A percentile compares a stretch with the other conserved stretches of the same genome.
These are phyloP conservation scores for Engraulis encrasicolus DNA, from an alignment of 2,113 vertebrate genomes.

Conservation along the genomic window DNA sequence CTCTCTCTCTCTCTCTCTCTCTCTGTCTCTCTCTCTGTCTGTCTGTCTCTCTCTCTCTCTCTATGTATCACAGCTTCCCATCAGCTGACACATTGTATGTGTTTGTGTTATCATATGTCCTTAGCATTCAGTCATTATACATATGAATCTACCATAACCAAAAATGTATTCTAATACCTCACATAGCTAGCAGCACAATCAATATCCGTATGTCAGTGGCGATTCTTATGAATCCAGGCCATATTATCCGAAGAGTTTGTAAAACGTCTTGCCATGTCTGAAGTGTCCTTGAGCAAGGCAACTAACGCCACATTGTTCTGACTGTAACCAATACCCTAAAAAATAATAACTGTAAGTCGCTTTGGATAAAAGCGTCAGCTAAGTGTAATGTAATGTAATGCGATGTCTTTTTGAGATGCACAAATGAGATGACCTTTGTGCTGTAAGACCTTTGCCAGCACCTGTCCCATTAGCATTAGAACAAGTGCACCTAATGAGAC, in stretches of 20 bases:
- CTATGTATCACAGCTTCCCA: neutral
- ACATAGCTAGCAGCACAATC: neutral
- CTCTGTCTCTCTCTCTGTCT: neutral
- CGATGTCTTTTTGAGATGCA: neutral
- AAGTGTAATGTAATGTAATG: too few relatives aligned
- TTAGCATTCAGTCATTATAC: neutral
- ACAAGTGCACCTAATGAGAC: neutral
- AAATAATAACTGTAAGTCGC: too few relatives aligned
- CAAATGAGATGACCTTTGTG: neutral
- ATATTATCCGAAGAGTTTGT: too few relatives aligned
- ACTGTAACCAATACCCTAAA: too few relatives aligned
- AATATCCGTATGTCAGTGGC: too few relatives aligned
- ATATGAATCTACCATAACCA: neutral
- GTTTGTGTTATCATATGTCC: neutral
- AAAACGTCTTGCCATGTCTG: too few relatives aligned
- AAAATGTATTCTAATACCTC: neutral
- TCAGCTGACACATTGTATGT: neutral
- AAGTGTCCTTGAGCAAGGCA: too few relatives aligned
- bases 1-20: neutral
- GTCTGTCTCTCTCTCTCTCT: neutral
- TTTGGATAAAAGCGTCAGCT: too few relatives aligned
- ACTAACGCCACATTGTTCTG: too few relatives aligned
- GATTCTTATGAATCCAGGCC: too few relatives aligned
- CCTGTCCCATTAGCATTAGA: neutral
- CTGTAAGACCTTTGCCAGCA: neutral